phyloP scores from a whole-genome alignment of 1,140 invertebrate species.

The Melitaea cinxia region DNA sequence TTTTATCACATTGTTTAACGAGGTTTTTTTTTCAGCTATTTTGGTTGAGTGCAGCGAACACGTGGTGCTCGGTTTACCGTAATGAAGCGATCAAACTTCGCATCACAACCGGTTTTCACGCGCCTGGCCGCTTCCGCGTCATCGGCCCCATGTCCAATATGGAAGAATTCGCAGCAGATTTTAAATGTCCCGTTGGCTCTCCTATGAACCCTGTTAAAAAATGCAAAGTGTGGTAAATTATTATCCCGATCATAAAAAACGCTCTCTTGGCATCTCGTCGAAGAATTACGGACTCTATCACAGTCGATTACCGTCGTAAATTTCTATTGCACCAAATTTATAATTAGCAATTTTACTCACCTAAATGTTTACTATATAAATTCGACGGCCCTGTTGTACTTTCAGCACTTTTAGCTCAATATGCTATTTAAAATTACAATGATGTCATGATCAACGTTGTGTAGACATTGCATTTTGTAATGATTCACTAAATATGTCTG shows the following conservation, averaged over 20 bases:
- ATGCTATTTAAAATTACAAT: constrained; percentile 8
- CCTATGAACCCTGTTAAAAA: constrained; percentile 95
- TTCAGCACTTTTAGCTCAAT: constrained; percentile 15
- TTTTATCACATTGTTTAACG: neutral
- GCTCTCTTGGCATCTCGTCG: constrained; percentile 25
- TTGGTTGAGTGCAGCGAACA: constrained; percentile 85
- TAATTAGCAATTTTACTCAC: constrained; percentile 13
- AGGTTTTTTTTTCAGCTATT: constrained; percentile 81
- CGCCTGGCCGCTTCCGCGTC: constrained; percentile 91
- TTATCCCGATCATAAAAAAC: constrained; percentile 6
- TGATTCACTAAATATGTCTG: neutral
- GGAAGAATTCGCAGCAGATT: constrained; percentile 92
- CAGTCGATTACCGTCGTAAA: neutral
- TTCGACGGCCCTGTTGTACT: constrained; percentile 16
- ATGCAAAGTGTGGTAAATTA: constrained; percentile 90
- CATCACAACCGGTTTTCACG: constrained; percentile 89
- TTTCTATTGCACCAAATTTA: constrained; percentile 8
- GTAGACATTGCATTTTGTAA: neutral
- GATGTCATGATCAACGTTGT: neutral
- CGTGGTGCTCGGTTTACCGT: constrained; percentile 83
- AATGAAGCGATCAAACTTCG: constrained; percentile 88
- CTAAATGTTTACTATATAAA: constrained; percentile 5
- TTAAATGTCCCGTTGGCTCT: constrained; percentile 90
- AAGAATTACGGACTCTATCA: constrained; percentile 13
- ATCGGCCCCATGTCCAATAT: constrained; percentile 95